A percentile compares a stretch with the other conserved stretches of the same genome.
Evolutionary conservation across 2,113 vertebrate species (phyloP).

Genomic region (Chloropsis cyanopogon): DNA sequence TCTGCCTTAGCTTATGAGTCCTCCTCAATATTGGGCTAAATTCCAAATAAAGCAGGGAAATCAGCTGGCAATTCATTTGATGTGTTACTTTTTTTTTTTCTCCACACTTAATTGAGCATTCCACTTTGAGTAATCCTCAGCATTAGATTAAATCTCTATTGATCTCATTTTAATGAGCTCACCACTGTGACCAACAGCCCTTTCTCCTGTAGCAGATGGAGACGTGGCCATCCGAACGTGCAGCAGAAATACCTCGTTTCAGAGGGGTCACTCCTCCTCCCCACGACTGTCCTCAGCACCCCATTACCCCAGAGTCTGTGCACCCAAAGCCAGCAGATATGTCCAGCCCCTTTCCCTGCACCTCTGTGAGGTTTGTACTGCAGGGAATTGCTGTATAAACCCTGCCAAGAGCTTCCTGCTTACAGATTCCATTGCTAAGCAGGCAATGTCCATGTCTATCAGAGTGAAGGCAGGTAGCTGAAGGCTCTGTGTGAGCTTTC

Average conservation of each 20-base stretch:
- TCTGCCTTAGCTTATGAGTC: background rate
- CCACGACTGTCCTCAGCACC: accelerated
- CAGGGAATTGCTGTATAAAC: background rate
- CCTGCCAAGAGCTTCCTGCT: background rate
- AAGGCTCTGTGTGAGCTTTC: background rate
- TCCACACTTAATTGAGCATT: slow-evolving; percentile 46
- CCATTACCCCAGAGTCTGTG: accelerated
- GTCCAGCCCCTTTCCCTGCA: background rate
- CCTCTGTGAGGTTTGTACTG: background rate
- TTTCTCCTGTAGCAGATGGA: background rate
- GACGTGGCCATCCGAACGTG: background rate
- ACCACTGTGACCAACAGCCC: slow-evolving; percentile 20
- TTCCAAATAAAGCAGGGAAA: slow-evolving; percentile 7
- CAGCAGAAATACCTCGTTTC: background rate
- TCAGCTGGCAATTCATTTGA: slow-evolving; percentile 31
- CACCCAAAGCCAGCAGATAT: background rate
- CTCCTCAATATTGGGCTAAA: background rate
- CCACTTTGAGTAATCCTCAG: slow-evolving; percentile 16
- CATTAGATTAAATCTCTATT: slow-evolving; percentile 57
- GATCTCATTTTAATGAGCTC: slow-evolving; percentile 62
- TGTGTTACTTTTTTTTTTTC: background rate
- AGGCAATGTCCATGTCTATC: background rate
- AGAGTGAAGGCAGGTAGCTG: background rate
- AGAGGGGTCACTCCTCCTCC: background rate
- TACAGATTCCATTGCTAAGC: background rate